phyloP scores from a whole-genome alignment of 1,140 invertebrate species.

The Tribolium madens region DNA sequence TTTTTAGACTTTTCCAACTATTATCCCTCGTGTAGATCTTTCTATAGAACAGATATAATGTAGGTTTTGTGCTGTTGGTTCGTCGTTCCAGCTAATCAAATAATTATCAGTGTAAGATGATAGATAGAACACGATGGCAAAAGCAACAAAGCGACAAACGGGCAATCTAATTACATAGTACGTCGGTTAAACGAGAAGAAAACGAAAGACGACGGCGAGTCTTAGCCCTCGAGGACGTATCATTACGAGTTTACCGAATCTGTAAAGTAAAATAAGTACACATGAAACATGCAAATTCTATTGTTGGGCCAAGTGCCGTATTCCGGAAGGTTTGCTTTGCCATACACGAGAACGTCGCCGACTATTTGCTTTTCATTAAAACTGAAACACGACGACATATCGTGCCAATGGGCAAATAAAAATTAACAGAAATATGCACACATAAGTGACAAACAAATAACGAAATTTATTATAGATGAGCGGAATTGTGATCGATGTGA shows the following conservation, averaged over 20 bases:
- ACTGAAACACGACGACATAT: slow-evolving; percentile 10
- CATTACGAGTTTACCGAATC: slow-evolving; percentile 31
- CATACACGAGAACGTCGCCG: neutral
- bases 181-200: slow-evolving; percentile 33
- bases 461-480: neutral
- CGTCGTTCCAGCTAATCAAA: slow-evolving; percentile 23
- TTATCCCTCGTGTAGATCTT: neutral
- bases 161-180: slow-evolving; percentile 39
- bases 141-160: slow-evolving; percentile 23
- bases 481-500: neutral
- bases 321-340: slow-evolving; percentile 32
- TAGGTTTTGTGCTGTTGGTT: neutral
- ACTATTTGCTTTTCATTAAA: slow-evolving; percentile 34
- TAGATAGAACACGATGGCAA: slow-evolving; percentile 35
- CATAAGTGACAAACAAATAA: neutral
- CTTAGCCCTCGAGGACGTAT: slow-evolving; percentile 3
- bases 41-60: neutral
- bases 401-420: neutral
- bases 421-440: neutral
- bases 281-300: slow-evolving; percentile 37
- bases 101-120: slow-evolving; percentile 34
- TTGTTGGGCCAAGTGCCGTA: slow-evolving; percentile 27
- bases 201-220: slow-evolving; percentile 20
- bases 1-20: neutral
- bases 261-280: slow-evolving; percentile 23